phyloP scores from a whole-genome alignment of 2,797 vertebrate genomes.

The Ibycter americanus region DNA sequence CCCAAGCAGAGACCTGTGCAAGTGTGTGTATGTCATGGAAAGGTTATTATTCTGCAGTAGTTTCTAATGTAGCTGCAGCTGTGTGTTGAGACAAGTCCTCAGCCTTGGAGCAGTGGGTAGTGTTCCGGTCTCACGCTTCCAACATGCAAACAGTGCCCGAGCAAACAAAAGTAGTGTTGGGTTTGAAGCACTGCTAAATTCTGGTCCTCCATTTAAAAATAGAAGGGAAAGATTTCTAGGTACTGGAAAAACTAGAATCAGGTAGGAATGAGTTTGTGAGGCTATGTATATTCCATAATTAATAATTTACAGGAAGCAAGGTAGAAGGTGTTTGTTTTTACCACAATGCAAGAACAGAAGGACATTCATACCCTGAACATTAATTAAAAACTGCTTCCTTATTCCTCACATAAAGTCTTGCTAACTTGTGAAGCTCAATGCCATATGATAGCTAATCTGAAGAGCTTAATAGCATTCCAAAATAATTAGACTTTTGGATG shows the following conservation, averaged over 20 bases:
- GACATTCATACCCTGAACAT: neutral
- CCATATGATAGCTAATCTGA: neutral
- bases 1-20: neutral
- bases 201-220: neutral
- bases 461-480: neutral
- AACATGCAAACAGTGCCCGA: neutral
- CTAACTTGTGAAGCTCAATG: neutral
- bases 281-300: neutral
- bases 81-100: neutral
- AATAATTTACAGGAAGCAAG: neutral
- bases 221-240: neutral
- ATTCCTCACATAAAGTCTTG: neutral
- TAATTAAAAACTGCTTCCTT: neutral
- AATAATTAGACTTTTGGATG: neutral
- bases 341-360: neutral
- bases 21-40: neutral
- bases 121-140: neutral
- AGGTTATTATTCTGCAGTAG: neutral
- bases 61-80: neutral
- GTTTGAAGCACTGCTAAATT: neutral
- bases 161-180: neutral
- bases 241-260: neutral
- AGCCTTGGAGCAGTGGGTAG: neutral
- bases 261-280: neutral
- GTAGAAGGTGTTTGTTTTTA: neutral